Percentiles rank a stretch among this genome's conserved stretches.
phyloP scores from a whole-genome alignment of 92 coral and sea anemone species.

The Palythoa grandiflora region DNA sequence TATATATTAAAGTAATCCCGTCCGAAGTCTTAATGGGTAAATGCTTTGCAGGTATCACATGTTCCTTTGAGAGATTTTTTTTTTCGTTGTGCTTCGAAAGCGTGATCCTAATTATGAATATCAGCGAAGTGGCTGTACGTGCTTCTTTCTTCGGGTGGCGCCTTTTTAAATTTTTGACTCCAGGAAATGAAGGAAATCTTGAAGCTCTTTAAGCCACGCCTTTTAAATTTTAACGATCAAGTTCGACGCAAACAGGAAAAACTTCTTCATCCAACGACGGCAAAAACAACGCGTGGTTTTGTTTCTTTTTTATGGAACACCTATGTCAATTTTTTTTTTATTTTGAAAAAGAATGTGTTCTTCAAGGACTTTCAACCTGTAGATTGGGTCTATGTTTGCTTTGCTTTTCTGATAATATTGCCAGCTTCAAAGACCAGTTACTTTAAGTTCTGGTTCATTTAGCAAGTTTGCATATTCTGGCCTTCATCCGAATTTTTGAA shows the following conservation, averaged over 20 bases:
- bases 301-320: background rate
- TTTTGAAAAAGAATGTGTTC: background rate
- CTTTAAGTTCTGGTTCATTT: constrained; percentile 1
- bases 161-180: constrained; percentile 24
- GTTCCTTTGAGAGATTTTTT: background rate
- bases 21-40: background rate
- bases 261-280: constrained; percentile 8
- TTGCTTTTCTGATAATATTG: background rate
- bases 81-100: background rate
- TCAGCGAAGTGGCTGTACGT: constrained; percentile 11
- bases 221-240: constrained; percentile 18
- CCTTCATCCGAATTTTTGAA: background rate
- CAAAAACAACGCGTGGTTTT: constrained; percentile 37
- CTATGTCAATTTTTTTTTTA: background rate
- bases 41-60: background rate
- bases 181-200: constrained; percentile 39
- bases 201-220: constrained; percentile 37
- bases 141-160: constrained; percentile 11
- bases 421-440: constrained; percentile 1
- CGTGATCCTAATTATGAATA: constrained; percentile 19
- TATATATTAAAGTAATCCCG: background rate
- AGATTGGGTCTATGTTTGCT: background rate
- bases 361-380: background rate
- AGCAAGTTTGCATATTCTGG: background rate
- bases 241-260: constrained; percentile 42